Evolutionary conservation across 2,113 vertebrate species (phyloP).

Genomic region (Uria aalge): DNA sequence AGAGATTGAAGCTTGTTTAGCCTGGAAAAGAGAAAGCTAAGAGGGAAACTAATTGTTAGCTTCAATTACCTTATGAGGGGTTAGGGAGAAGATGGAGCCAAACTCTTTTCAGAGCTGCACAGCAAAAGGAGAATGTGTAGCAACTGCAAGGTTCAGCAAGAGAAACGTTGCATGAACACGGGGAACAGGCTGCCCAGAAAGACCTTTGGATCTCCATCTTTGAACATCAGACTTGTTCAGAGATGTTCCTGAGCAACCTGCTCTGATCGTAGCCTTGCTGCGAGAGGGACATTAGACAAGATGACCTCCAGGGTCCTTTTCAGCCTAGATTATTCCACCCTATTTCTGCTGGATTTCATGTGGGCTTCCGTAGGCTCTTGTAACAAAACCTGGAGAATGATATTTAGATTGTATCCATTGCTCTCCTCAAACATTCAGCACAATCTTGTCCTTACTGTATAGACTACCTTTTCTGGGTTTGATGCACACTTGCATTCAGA

Average conservation of each 20-base stretch:
- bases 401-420: background rate
- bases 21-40: background rate
- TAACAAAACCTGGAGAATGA: background rate
- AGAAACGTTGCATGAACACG: background rate
- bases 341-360: background rate
- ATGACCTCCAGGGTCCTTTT: background rate
- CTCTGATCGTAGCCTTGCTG: background rate
- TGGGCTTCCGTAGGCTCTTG: background rate
- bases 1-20: background rate
- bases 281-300: background rate
- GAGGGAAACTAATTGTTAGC: background rate
- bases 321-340: background rate
- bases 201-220: background rate
- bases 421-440: background rate
- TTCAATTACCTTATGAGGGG: background rate
- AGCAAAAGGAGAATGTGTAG: background rate
- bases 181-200: background rate
- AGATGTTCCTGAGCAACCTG: background rate
- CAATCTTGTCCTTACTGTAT: background rate
- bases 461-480: background rate
- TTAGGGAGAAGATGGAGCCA: background rate
- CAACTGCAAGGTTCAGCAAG: background rate
- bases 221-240: background rate
- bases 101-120: background rate
- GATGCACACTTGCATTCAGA: background rate